Conservation (phyloP, 1,140 invertebrate species). For the Cyclargus thomasi region DNA sequence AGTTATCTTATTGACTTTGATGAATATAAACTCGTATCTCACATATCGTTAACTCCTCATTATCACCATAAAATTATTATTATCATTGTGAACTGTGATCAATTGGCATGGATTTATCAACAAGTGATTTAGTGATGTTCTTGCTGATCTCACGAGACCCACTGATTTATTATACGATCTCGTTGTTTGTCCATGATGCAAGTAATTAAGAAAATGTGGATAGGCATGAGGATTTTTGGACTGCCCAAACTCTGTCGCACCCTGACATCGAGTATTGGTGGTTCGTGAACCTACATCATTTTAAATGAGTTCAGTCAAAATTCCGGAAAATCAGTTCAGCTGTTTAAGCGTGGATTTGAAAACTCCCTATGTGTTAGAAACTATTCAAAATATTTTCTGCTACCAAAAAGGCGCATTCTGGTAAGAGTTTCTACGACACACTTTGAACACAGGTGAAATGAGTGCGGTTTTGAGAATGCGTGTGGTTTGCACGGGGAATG, state of each 20-base stretch:
- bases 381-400: too few relatives aligned
- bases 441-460: neutral
- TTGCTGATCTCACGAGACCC: neutral
- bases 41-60: neutral
- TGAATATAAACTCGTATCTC: slow-evolving; percentile 1
- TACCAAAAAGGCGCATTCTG: too few relatives aligned
- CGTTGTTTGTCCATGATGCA: neutral
- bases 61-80: neutral
- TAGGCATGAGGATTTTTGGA: too few relatives aligned
- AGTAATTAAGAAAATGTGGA: too few relatives aligned
- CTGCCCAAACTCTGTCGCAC: too few relatives aligned
- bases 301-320: too few relatives aligned
- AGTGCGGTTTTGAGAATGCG: neutral
- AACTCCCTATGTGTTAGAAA: too few relatives aligned
- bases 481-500: neutral
- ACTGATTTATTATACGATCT: too few relatives aligned
- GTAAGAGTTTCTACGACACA: neutral
- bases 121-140: neutral
- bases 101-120: neutral
- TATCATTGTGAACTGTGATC: neutral
- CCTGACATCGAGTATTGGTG: too few relatives aligned
- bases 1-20: slow-evolving; percentile 11
- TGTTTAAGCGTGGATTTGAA: too few relatives aligned
- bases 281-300: too few relatives aligned
- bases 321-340: too few relatives aligned